Evolutionary conservation across 2,888 invertebrate species (phyloP).

Genomic region (Schrankia costaestrigalis): DNA sequence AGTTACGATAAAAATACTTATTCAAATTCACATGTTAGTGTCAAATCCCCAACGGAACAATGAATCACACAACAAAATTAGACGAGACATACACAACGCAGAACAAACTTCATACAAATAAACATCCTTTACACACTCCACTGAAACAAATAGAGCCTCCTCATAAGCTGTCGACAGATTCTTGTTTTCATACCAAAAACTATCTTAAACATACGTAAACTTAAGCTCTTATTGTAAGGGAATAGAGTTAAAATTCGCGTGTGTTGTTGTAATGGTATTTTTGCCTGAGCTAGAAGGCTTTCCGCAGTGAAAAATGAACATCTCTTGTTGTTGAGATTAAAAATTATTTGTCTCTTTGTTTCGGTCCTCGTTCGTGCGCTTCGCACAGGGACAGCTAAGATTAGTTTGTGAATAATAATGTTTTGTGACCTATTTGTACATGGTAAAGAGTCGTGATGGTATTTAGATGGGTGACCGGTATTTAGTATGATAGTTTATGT

Average conservation of each 20-base stretch:
- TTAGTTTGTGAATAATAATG: slow-evolving; percentile 25
- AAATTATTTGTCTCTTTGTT: slow-evolving; percentile 68
- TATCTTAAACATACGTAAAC: slow-evolving; percentile 10
- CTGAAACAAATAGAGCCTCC: slow-evolving; percentile 52
- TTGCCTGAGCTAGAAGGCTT: slow-evolving; percentile 36
- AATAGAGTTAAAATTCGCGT: slow-evolving; percentile 36
- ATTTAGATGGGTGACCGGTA: too few species aligned
- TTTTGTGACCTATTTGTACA: slow-evolving; percentile 10
- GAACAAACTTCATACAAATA: slow-evolving; percentile 19
- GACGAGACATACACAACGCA: slow-evolving; percentile 12
- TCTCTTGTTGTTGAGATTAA: slow-evolving; percentile 70
- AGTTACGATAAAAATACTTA: neutral
- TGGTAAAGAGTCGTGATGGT: too few species aligned
- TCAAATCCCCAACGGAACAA: too few species aligned
- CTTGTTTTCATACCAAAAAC: slow-evolving; percentile 35
- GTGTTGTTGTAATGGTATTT: slow-evolving; percentile 14
- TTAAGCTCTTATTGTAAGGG: slow-evolving; percentile 20
- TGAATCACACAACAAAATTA: slow-evolving; percentile 11
- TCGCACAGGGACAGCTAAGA: slow-evolving; percentile 28
- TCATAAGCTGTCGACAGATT: slow-evolving; percentile 65
- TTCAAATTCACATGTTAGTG: neutral
- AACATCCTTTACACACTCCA: slow-evolving; percentile 26
- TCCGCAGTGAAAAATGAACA: slow-evolving; percentile 71
- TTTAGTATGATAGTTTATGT: too few species aligned
- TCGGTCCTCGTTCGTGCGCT: slow-evolving; percentile 15